Conservation (phyloP, 2,113 vertebrate genomes). For the Ammodytes dubius region DNA sequence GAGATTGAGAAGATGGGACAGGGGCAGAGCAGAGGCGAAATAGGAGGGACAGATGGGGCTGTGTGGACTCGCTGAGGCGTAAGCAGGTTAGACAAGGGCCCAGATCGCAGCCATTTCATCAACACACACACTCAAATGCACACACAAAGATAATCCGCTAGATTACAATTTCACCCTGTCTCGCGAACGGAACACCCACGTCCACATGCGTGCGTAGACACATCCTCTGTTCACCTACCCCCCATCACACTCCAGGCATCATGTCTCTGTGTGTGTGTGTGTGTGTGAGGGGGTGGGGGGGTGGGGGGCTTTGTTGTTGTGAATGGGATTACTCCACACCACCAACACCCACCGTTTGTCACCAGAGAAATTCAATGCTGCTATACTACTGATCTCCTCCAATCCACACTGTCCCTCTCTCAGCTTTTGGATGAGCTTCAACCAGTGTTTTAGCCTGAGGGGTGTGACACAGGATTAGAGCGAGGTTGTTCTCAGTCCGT, state of each 20-base stretch:
- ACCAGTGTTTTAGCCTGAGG: conserved; percentile 64
- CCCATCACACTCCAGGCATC: conserved; percentile 40
- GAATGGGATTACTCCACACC: conserved; percentile 79
- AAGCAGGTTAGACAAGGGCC: conserved; percentile 78
- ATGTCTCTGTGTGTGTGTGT: conserved; percentile 25
- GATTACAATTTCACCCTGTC: conserved; percentile 48
- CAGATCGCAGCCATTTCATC: conserved; percentile 70
- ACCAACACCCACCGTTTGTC: conserved; percentile 63
- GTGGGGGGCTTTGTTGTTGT: conserved; percentile 77
- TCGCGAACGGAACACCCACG: conserved; percentile 26
- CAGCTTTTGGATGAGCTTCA: conserved; percentile 63
- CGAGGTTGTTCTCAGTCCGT: conserved; percentile 52
- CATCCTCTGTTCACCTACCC: conserved; percentile 19
- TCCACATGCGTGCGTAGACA: conserved; percentile 11
- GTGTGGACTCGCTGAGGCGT: conserved; percentile 66
- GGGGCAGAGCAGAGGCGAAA: conserved; percentile 35
- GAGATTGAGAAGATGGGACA: conserved; percentile 74
- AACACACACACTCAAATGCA: conserved; percentile 48
- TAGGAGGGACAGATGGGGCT: conserved; percentile 66
- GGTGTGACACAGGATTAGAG: conserved; percentile 66
- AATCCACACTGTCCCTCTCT: conserved; percentile 43
- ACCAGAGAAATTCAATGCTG: conserved; percentile 68
- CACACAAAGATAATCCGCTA: conserved; percentile 54
- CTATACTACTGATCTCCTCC: conserved; percentile 46
- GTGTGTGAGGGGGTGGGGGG: conserved; percentile 66